These are phyloP conservation scores for Platycheirus rosarum DNA, from an alignment of 2,888 invertebrate species.

Conservation along the genomic window DNA sequence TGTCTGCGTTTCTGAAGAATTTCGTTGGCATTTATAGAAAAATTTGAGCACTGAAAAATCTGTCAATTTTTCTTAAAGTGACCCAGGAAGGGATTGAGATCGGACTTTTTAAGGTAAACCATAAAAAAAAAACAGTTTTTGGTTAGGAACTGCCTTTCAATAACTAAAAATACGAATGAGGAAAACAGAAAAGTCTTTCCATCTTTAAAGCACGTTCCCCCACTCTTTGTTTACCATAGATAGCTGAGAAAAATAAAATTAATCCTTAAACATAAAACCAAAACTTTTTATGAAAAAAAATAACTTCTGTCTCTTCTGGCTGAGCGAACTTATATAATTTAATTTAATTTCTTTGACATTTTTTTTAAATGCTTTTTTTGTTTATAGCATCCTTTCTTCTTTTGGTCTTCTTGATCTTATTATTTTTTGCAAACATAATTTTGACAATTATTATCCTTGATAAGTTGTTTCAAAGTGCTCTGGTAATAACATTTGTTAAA, in stretches of 20 bases:
- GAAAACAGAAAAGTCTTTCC: no score
- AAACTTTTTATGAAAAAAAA: not conserved
- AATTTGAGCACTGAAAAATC: no score
- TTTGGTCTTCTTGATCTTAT: constrained; percentile 17
- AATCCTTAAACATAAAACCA: constrained; percentile 18
- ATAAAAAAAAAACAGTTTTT: no score
- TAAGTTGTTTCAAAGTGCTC: constrained; percentile 74
- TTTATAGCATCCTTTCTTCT: constrained; percentile 23
- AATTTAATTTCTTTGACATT: constrained; percentile 37
- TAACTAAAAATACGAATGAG: no score
- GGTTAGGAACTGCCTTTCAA: no score
- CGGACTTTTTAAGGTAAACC: no score
- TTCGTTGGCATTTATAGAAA: no score
- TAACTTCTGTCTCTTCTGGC: constrained; percentile 1
- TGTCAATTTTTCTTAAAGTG: no score
- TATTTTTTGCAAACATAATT: constrained; percentile 67
- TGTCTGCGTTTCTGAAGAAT: no score
- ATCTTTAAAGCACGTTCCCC: no score
- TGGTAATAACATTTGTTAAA: constrained; percentile 73
- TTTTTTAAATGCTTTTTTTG: constrained; percentile 7
- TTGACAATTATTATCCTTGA: constrained; percentile 71
- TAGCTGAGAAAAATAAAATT: not conserved
- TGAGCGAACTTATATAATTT: constrained; percentile 57
- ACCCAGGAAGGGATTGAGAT: no score
- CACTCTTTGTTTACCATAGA: no score